Evolutionary conservation across 2,113 vertebrate species (phyloP), one percentile per base, ranked within the genome.

Genomic region (Scopus umbretta): DNA sequence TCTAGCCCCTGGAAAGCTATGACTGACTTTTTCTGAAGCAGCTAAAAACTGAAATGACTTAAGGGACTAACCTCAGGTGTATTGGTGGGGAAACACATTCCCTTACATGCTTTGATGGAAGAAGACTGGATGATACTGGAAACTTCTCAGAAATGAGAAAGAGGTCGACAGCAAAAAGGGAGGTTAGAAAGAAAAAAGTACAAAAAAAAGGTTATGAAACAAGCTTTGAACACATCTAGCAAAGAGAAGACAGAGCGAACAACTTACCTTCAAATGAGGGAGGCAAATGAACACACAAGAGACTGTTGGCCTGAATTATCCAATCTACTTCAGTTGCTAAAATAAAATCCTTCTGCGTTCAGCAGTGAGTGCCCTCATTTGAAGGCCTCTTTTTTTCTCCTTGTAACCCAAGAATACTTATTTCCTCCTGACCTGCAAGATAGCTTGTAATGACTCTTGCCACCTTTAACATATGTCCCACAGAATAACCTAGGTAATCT

Each of bases 281-380:
- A 83, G 62, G 42, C 62, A 73, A 89, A 91, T 0, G 29, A 87
- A 92, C 38, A 87, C 95, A 53, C 88, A 85, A 32, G 95, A 82
- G 94, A 94, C 49, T 47, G 9, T 0, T 75, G 91, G 42, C 96
- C 91, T 92, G 55, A 97, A 95, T 97, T 94, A 87, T 13, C 50
- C 73, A 68, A 85, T 82, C 59, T 88, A 88, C 84, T 87, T 87
- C 70, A 75, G 68, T 14, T 70, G 18, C 92, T 96, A 95, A 95
- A 95, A 95, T 95, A 92, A 90, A 88, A 86, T 42, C 36, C 45
- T 81, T 72, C 73, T 74, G 42, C 56, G 88, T 62, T 92, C 84
- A 95, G 61, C 42, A 92, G 14, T 21, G 30, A 88, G 5, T 92
- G 91, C 9, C 86, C 95, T 88, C 75, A 74, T 94, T 95, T 78